Base-by-base conservation (phyloP, 2,113 vertebrate species). In the Malurus elegans region DNA sequence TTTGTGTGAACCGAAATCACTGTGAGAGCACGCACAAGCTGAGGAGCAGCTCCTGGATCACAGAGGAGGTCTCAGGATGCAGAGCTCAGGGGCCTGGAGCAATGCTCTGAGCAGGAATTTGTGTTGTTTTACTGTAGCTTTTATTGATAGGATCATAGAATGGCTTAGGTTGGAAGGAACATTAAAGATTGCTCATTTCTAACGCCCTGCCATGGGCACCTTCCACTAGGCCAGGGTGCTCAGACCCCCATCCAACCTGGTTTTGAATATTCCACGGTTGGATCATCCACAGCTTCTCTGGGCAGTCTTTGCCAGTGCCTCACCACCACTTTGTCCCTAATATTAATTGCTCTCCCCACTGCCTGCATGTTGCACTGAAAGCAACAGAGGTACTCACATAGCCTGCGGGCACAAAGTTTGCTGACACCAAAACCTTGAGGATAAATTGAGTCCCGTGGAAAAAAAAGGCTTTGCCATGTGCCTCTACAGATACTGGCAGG, bases 371-470 rank as follows among this genome's bases (percentile, higher is more conserved):
- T 91, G 45, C 32, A 4, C 57, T 79, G 28, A 74, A 78, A 88
- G 60, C 82, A 76, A 2, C 25, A 72, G 57, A 91, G 25, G 25
- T 54, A 4, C 71, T 92, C 18, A 2, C 2, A 0, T 61, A 78
- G 61, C 95, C 88, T 67, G 61, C 7, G 14, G 94, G 86, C 44
- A 18, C 78, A 1, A 73, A 78, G 73, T 92, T 51, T 81, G 70
- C 72, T 86, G n/a, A 58, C 1, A 3, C 34, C 48, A 74, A 62
- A 64, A 40, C 48, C 72, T 76, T 60, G 53, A 79, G 84, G 69
- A 67, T 71, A 65, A 84, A 84, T 53, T 36, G 53, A 64, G 28
- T 71, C n/a, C 45, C 7, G 6, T 60, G 73, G 44, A 71, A 60
- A 65, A 88, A 50, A 88, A 54, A 56, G 64, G 19, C 36, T 84